Conservation (phyloP, 1,140 invertebrate genomes). For the Vanessa tameamea region DNA sequence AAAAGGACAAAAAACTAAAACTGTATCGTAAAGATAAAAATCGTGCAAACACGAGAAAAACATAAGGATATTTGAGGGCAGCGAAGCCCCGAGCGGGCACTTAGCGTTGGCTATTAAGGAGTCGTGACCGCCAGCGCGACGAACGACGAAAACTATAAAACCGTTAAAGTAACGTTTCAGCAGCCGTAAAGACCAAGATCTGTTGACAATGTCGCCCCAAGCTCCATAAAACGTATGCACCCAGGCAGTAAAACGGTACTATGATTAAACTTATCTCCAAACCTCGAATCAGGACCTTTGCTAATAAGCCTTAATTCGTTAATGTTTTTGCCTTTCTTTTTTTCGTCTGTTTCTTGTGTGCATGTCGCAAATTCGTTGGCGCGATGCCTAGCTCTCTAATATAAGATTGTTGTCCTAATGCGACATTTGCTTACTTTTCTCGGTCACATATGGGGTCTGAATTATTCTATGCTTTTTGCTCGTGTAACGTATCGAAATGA, state of each 20-base stretch:
- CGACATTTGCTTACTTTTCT: slow-evolving; percentile 41
- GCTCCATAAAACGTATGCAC: slow-evolving; percentile 78
- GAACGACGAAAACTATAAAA: slow-evolving; percentile 80
- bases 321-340: slow-evolving; percentile 15
- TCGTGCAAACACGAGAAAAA: slow-evolving; percentile 69
- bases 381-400: slow-evolving; percentile 17
- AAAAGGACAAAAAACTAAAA: slow-evolving; percentile 64
- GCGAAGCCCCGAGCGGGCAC: slow-evolving; percentile 72
- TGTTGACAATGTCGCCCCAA: slow-evolving; percentile 78
- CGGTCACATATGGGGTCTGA: slow-evolving; percentile 24
- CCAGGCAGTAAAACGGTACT: slow-evolving; percentile 74
- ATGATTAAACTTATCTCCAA: slow-evolving; percentile 79
- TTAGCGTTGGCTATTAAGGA: slow-evolving; percentile 77
- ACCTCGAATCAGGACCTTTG: slow-evolving; percentile 63
- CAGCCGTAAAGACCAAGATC: slow-evolving; percentile 79
- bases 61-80: slow-evolving; percentile 67
- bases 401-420: slow-evolving; percentile 49
- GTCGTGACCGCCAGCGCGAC: slow-evolving; percentile 69
- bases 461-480: slow-evolving; percentile 11
- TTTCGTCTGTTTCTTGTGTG: slow-evolving; percentile 5
- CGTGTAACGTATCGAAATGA: neutral
- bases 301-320: slow-evolving; percentile 46
- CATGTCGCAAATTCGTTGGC: slow-evolving; percentile 25
- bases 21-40: slow-evolving; percentile 76
- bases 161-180: slow-evolving; percentile 80